Percentiles rank a stretch among this genome's conserved stretches.
These are phyloP conservation scores for Drosophila pruinosa DNA, from an alignment of 1,140 invertebrate species.

Conservation along the genomic window DNA sequence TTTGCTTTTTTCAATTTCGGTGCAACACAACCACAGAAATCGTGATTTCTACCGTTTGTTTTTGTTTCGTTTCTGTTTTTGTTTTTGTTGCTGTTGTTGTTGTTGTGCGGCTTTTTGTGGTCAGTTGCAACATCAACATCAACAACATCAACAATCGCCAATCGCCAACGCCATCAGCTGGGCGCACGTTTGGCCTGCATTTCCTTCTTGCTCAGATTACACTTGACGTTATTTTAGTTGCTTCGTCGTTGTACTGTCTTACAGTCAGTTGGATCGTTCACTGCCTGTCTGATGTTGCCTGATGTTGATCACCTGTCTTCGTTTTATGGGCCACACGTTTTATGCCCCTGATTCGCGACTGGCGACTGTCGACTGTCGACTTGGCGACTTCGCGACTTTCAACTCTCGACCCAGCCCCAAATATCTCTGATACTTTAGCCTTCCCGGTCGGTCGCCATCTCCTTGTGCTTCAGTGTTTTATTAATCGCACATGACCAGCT, in stretches of 20 bases:
- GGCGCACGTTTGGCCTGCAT: constrained; percentile 78
- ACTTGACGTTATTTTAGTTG: constrained; percentile 68
- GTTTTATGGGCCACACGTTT: constrained; percentile 75
- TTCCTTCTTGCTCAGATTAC: constrained; percentile 77
- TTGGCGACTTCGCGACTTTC: constrained; percentile 31
- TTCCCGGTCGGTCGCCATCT: constrained; percentile 18
- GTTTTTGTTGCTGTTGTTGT: constrained; percentile 22
- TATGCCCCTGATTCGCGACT: constrained; percentile 52
- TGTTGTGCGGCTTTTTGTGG: constrained; percentile 61
- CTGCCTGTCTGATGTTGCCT: constrained; percentile 7
- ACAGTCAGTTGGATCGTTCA: too few species aligned
- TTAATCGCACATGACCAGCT: constrained; percentile 78
- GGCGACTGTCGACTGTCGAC: constrained; percentile 22
- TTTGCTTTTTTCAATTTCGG: constrained; percentile 62
- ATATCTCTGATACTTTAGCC: background rate
- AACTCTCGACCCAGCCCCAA: constrained; percentile 47
- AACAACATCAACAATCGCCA: constrained; percentile 61
- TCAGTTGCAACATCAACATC: constrained; percentile 65
- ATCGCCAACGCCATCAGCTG: constrained; percentile 77
- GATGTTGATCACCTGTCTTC: constrained; percentile 71
- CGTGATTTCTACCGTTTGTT: constrained; percentile 76
- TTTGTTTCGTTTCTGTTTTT: constrained; percentile 32
- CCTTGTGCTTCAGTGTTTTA: constrained; percentile 49
- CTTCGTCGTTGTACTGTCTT: background rate
- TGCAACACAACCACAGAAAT: constrained; percentile 61